Evolutionary conservation across 2,113 vertebrate species (phyloP), one percentile per base, ranked within the genome.

Genomic region (Cnemophilus loriae): DNA sequence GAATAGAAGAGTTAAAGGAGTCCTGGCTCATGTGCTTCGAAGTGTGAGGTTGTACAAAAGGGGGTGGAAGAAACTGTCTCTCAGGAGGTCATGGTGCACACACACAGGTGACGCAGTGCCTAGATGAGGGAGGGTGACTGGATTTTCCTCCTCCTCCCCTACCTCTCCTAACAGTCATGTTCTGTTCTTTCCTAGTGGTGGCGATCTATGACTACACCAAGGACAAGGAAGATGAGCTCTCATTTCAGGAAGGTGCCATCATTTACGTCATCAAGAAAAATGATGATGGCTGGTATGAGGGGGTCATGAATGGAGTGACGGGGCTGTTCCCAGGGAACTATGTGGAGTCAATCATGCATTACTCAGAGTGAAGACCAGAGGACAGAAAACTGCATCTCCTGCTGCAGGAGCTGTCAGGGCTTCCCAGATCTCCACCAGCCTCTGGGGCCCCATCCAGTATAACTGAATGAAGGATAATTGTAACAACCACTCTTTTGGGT

Each of bases 181-280:
- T 90, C 57, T 97, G 35, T 93, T 64, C 95, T 57, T 96, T 94
- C 90, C 94, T 97, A 99, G 99, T 99, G 98, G 99, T 99, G 98
- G 99, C 99, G 24, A 99, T 99, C 98, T 99, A 99, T 69, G 99
- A 99, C 98, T 99, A 99, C 97, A 89, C 97, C 4, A 98, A 99
- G 50, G 99, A 99, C 98, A 99, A 99, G 94, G 99, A 99, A 86
- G 99, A 99, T 63, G 99, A 99, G 98, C 98, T 99, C 41, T 99
- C 99, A 1, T 99, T 99, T 98, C 99, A 99, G 98, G 99, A 99
- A 98, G 99, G 99, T 82, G 99, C 99, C 98, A 99, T 99, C 97
- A 99, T 99, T 97, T 99, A 99, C 26, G 99, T 99, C 95, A 99
- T 99, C 98, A 99, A 99, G 98, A 99, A 99, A 98, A 99, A 99